Evolutionary conservation across 1,140 invertebrate genomes (phyloP), one percentile per base, ranked within the genome.

Genomic region (Aradophagus sp.): DNA sequence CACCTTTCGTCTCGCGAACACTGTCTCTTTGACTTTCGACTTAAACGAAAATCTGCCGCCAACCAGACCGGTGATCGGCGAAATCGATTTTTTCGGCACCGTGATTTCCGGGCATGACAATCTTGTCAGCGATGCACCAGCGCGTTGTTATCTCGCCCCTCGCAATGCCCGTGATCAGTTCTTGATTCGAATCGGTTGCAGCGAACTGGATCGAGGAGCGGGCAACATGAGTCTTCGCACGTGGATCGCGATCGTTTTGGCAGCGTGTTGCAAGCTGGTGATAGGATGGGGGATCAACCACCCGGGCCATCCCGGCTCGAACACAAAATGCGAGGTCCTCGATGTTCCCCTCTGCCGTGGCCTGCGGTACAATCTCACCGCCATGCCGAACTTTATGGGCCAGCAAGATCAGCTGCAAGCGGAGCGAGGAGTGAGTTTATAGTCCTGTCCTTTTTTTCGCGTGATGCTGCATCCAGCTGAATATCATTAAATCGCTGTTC

Each of bases 361-460:
- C 72, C 85, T 96, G 67, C 90, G 92, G 69, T 97, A 96, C 86
- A 96, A 95, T 84, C 89, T 92, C 83, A 97, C 95, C 6, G 88
- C 91, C n/a, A 93, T 95, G 92, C 94, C 93, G 26, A 95, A 95
- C 83, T 88, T 92, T 36, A 89, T 93, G 85, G 92, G 92, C 1
- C 92, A 95, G 77, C 88, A 89, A 39, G 91, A 90, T 79, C 93
- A 94, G 81, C 87, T 89, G 73, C 89, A 92, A 75, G 92, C 92
- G 39, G 90, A 91, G 76, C 85, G 89, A 74, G 89, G 87, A 88
- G 91, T 93, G 87, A 89, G 86, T 84, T 68, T 52, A 42, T n/a
- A 47, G 38, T 36, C 29, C 17, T 8, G 13, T n/a, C 42, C 20
- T 50, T 61, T 62, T 62, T 68, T 29, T 27, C 20, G 31, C 20